Evolutionary conservation across 2,888 invertebrate genomes (phyloP), one percentile per base, ranked within the genome.

Genomic region (Drosophila leonis): DNA sequence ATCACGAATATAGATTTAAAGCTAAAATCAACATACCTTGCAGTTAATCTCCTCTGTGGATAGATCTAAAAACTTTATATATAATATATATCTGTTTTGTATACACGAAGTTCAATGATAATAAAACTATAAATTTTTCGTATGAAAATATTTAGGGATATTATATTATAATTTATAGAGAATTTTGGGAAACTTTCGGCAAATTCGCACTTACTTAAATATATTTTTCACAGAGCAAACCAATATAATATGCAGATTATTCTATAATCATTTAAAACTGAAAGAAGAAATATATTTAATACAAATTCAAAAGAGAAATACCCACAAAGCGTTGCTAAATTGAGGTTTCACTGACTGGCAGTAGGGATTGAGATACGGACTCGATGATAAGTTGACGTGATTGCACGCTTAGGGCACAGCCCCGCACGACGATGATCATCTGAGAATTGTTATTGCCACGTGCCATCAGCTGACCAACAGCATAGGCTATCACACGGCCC

Each of bases 381-480:
- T 51, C 42, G 1, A 31, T 31, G 10, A 64, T 44, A 2, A 15
- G 7, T n/a, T 42, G 1, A 1, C 49, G 42, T 1, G 31, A 24
- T 3, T 33, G 1, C 31, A 18, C 10, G 35, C 20, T 48, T 8
- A 54, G 0, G 24, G 29, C 37, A 59, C 24, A 15, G n/a, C n/a
- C n/a, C 31, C 75, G n/a, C 24, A 59, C 1, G 13, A 44, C 1
- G 10, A 37, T 62, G 12, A 18, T 15, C 44, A 64, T 46, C 2
- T 37, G 15, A 7, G n/a, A 7, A 9, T 52, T 18, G n/a, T 24
- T 10, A 3, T 18, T 2, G 1, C 27, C 10, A 18, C 12, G 18
- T 0, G 49, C 20, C 27, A 62, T 31, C 13, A 79, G 27, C n/a
- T 68, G 80, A 15, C 57, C 67, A 1, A 67, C 68, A 1, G 44